phyloP scores from a whole-genome alignment of 2,797 vertebrate species.

The Rhyacichthys aspro region DNA sequence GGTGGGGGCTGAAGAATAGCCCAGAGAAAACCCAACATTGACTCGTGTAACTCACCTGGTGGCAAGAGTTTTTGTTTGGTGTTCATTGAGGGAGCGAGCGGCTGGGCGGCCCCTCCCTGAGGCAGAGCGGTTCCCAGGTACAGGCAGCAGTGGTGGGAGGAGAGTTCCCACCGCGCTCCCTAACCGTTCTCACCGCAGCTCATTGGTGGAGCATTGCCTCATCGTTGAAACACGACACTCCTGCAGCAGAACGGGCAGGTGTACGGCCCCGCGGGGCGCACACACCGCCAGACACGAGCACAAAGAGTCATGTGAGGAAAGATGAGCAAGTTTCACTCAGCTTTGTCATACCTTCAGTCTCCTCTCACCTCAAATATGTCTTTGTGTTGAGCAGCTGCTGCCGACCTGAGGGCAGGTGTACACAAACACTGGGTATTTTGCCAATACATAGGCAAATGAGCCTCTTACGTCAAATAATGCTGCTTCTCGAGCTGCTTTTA shows the following conservation, averaged over 20 bases:
- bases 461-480: constrained; percentile 41
- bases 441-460: constrained; percentile 72
- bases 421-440: constrained; percentile 71
- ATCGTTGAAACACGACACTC: constrained; percentile 73
- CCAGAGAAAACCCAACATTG: constrained; percentile 72
- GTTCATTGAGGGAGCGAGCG: constrained; percentile 76
- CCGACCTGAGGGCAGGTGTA: constrained; percentile 57
- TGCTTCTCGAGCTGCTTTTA: constrained; percentile 26
- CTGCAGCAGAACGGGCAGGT: constrained; percentile 75
- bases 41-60: constrained; percentile 85
- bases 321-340: constrained; percentile 72
- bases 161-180: constrained; percentile 88
- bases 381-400: constrained; percentile 64
- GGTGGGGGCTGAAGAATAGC: constrained; percentile 45
- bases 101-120: constrained; percentile 76
- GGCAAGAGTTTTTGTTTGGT: constrained; percentile 80
- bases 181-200: constrained; percentile 81
- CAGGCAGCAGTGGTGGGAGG: constrained; percentile 79
- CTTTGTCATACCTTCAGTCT: constrained; percentile 64
- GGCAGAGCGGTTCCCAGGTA: constrained; percentile 80
- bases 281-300: constrained; percentile 57
- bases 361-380: constrained; percentile 20
- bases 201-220: constrained; percentile 81
- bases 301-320: constrained; percentile 56
- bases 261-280: constrained; percentile 70